These are phyloP conservation scores for Athene noctua DNA, from an alignment of 2,113 vertebrate genomes.

Conservation along the genomic window DNA sequence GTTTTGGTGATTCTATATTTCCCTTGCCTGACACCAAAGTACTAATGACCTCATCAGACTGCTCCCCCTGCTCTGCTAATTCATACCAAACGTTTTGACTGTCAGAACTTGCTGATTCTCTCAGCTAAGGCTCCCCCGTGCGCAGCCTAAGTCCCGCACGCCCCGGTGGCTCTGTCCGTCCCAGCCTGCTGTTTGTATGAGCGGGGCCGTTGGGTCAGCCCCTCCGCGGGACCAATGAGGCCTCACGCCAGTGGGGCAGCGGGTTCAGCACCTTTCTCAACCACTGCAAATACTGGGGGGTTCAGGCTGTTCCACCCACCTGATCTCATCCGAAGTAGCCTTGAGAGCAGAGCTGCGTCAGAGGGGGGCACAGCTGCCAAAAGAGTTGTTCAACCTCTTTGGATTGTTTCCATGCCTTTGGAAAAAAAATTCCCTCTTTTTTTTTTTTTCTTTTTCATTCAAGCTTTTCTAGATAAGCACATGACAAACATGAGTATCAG, in stretches of 20 bases:
- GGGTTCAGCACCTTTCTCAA: conserved; percentile 1
- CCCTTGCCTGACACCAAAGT: neutral
- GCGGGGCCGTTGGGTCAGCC: neutral
- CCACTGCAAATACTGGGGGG: conserved; percentile 18
- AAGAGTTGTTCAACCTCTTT: neutral
- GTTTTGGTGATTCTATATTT: neutral
- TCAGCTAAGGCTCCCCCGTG: neutral
- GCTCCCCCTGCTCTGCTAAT: neutral
- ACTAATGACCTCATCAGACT: neutral
- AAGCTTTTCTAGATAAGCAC: neutral
- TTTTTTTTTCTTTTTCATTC: neutral
- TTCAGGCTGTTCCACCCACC: neutral
- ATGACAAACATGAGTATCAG: neutral
- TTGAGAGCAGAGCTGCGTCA: conserved; percentile 47
- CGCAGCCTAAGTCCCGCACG: rapidly evolving
- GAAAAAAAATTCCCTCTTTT: neutral
- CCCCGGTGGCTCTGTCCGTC: neutral
- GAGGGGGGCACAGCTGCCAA: neutral
- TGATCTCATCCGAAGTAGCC: neutral
- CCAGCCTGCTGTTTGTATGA: neutral
- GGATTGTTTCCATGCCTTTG: neutral
- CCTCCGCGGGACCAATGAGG: neutral
- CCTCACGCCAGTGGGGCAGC: neutral
- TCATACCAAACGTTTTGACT: neutral
- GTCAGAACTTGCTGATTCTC: neutral